Evolutionary conservation across 2,888 invertebrate species (phyloP).

Genomic region (Rhagonycha lutea): DNA sequence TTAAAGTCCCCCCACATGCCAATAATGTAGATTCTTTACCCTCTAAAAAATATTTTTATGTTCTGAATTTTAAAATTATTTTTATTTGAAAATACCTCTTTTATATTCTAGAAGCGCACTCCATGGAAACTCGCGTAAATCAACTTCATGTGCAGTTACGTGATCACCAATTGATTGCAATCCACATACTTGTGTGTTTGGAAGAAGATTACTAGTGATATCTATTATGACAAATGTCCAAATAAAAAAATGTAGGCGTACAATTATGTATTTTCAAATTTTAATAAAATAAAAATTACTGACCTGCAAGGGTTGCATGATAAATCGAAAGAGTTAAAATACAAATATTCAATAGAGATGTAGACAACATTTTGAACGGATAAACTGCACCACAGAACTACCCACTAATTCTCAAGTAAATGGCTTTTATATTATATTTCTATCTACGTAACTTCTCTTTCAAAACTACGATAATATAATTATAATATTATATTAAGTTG

Average conservation of each 20-base stretch:
- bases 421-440: background rate
- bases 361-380: background rate
- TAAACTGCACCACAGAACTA: background rate
- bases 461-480: background rate
- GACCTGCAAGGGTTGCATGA: background rate
- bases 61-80: background rate
- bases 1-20: constrained; percentile 74
- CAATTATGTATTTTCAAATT: no score
- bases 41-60: constrained; percentile 39
- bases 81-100: constrained; percentile 59
- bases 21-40: constrained; percentile 62
- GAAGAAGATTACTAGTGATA: background rate
- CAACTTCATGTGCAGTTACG: constrained; percentile 50
- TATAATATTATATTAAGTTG: no score
- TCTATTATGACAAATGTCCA: background rate
- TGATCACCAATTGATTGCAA: background rate
- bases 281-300: background rate
- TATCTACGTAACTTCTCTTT: background rate
- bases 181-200: background rate
- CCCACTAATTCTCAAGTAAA: background rate
- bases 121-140: constrained; percentile 73
- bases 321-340: background rate
- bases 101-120: constrained; percentile 69
- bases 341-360: background rate
- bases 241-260: background rate